These are phyloP conservation scores for Melinopterus prodromus DNA, from an alignment of 2,888 invertebrate genomes.

Conservation along the genomic window DNA sequence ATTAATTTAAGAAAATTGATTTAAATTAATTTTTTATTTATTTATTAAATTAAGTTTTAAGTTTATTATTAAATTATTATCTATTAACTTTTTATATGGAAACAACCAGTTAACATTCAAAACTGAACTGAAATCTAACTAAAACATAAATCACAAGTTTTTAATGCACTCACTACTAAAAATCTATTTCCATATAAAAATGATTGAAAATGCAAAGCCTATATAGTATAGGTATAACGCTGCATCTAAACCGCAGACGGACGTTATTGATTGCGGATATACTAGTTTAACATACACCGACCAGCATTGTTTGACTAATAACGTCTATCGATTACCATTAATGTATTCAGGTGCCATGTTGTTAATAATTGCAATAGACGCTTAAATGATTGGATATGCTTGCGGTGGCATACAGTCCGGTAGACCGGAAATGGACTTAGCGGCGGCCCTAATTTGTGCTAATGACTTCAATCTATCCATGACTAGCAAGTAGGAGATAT, in stretches of 20 bases:
- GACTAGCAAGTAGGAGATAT: not conserved
- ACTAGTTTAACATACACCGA: not conserved
- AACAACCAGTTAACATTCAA: too few species aligned
- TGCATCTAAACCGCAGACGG: not conserved
- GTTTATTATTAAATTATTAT: too few species aligned
- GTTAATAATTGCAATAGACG: not conserved
- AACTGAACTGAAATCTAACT: too few species aligned
- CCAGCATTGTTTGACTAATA: not conserved
- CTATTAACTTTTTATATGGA: too few species aligned
- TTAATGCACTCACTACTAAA: too few species aligned
- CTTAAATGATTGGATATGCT: not conserved
- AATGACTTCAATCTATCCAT: not conserved
- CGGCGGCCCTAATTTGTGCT: not conserved
- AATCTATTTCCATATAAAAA: too few species aligned
- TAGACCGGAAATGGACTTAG: not conserved
- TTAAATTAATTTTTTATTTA: too few species aligned
- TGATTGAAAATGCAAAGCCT: too few species aligned
- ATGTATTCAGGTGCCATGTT: not conserved
- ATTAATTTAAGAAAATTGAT: too few species aligned
- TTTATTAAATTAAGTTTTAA: too few species aligned
- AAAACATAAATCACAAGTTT: too few species aligned
- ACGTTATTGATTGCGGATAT: not conserved
- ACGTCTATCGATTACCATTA: not conserved
- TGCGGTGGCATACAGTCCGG: not conserved
- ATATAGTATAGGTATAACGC: too few species aligned